A percentile compares a stretch with the other conserved stretches of the same genome.
phyloP scores from a whole-genome alignment of 2,888 invertebrate genomes.

The Spilosoma lubricipeda region DNA sequence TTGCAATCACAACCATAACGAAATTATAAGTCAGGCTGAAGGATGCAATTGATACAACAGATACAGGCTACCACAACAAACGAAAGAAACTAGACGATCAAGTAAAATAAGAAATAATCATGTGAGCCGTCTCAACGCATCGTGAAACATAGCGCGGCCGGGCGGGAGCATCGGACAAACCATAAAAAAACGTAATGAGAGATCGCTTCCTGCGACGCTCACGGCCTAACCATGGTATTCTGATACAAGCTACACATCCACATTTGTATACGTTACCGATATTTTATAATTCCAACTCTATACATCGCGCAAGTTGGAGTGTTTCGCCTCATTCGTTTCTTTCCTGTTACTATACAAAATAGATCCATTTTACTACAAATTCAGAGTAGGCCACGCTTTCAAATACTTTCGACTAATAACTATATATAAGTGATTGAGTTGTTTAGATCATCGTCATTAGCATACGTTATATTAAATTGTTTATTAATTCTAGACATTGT shows the following conservation, averaged over 20 bases:
- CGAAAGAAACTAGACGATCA: slow-evolving; percentile 45
- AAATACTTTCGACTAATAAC: neutral
- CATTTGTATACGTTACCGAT: slow-evolving; percentile 33
- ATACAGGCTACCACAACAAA: slow-evolving; percentile 25
- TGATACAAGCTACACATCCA: slow-evolving; percentile 48
- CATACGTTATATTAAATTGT: neutral
- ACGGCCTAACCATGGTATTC: slow-evolving; percentile 58
- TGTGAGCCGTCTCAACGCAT: slow-evolving; percentile 55
- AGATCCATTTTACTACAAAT: neutral
- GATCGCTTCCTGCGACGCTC: slow-evolving; percentile 82
- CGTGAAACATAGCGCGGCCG: slow-evolving; percentile 55
- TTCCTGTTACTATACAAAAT: neutral
- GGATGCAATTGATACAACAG: neutral
- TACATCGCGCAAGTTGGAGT: neutral
- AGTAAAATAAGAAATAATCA: slow-evolving; percentile 57
- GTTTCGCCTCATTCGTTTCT: slow-evolving; percentile 9
- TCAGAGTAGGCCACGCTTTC: neutral
- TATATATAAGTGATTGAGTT: neutral
- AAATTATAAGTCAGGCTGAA: neutral
- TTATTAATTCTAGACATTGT: too few species aligned
- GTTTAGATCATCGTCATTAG: neutral
- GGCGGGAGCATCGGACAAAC: slow-evolving; percentile 79
- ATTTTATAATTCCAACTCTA: slow-evolving; percentile 34
- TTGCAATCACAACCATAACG: neutral
- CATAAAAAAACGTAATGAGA: slow-evolving; percentile 84